These are phyloP conservation scores for Synanthedon andrenaeformis DNA, from an alignment of 2,888 invertebrate species.

Conservation along the genomic window DNA sequence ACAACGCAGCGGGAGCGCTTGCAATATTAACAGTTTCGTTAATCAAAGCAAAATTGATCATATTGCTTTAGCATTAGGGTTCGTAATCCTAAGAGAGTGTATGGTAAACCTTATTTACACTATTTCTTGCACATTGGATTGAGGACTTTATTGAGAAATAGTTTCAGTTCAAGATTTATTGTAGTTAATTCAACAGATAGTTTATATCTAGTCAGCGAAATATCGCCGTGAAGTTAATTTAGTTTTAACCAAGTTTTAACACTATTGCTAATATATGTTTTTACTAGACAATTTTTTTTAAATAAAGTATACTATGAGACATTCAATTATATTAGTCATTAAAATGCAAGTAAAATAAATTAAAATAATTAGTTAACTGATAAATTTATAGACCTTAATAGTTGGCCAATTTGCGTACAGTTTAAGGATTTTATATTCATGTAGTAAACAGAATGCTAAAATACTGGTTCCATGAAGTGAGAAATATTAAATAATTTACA, in stretches of 20 bases:
- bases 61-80: slow-evolving; percentile 15
- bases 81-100: neutral
- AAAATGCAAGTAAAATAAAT: neutral
- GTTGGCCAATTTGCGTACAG: neutral
- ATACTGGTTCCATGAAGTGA: slow-evolving; percentile 2
- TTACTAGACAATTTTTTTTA: slow-evolving; percentile 12
- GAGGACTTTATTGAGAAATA: slow-evolving; percentile 3
- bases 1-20: slow-evolving; percentile 40
- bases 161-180: neutral
- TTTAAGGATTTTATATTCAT: slow-evolving; percentile 3
- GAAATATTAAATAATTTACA: slow-evolving; percentile 1
- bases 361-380: neutral
- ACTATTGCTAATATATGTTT: slow-evolving; percentile 49
- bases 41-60: slow-evolving; percentile 14
- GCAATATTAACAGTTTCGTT: slow-evolving; percentile 9
- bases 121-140: slow-evolving; percentile 1
- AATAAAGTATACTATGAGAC: no score
- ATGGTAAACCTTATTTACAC: neutral
- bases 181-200: neutral
- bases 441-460: neutral
- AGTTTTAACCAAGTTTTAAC: slow-evolving; percentile 37
- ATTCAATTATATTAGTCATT: neutral
- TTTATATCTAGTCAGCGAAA: slow-evolving; percentile 25
- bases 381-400: slow-evolving; percentile 3
- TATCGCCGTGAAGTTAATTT: slow-evolving; percentile 27